Evolutionary conservation across 2,113 vertebrate genomes (phyloP), one percentile per base, ranked within the genome.

Genomic region (Hypocryptadius cinnamomeus): DNA sequence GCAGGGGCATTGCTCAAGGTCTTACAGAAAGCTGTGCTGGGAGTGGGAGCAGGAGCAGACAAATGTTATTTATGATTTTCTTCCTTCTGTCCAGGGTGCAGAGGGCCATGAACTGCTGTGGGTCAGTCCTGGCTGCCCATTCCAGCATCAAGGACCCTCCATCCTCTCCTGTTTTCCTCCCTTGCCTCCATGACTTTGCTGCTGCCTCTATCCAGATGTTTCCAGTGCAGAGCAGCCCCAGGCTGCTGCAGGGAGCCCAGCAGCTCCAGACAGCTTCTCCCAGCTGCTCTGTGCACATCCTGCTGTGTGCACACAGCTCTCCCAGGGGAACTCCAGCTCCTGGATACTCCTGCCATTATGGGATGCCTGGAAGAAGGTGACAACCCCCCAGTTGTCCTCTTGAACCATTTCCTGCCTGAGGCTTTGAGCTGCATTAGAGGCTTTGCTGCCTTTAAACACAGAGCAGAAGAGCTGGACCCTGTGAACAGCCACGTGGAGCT

Each of bases 1-100:
- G 7, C 18, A 5, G 6, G 11, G 53, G 37, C 18, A 16, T 27
- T 70, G 45, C 30, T 60, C 16, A 1, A 28, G 7, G 0, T 5
- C n/a, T 20, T 10, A 1, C 0, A 15, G 6, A 3, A 15, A 25
- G 9, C 0, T 8, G 77, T 28, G 66, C 22, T 4, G 10, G 42
- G 6, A 6, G 9, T 5, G 33, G 51, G 37, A 79, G 54, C 76
- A 42, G 73, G 20, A 27, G 15, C 69, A 64, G 30, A 3, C 8
- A 30, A 27, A 18, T 5, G 4, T 25, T 42, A 1, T 47, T 27
- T 53, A 39, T 11, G 5, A 8, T 30, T n/a, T 45, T 45, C 31
- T 37, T 17, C 19, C 35, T n/a, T 15, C 31, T 48, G 1, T 6
- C 8, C 33, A 6, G 16, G 30, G 9, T 51, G 37, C 48, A 15